Evolutionary conservation across 1,140 invertebrate genomes (phyloP), one percentile per base, ranked within the genome.

Genomic region (Lethrus apterus): DNA sequence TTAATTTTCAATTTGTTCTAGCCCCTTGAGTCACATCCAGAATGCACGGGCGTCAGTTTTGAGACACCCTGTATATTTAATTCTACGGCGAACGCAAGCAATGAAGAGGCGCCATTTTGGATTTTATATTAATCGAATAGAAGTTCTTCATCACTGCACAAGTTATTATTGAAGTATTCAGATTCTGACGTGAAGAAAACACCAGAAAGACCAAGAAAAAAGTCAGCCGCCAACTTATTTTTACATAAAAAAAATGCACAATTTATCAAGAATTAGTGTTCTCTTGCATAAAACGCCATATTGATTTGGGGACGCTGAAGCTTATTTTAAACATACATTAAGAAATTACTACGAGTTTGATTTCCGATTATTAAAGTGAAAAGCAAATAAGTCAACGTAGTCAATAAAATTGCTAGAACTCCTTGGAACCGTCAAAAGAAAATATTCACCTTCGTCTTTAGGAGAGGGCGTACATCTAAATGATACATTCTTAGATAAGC

Each of bases 271-370:
- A 20, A 38, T 7, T 50, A 21, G 23, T 23, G 18, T 17, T 1
- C 15, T 45, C 1, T 38, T 50, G 9, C 30, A 30, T 8, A 40
- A 38, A 35, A n/a, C 34, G 3, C 18, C 34, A 9, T 30, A 35
- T 11, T 34, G 41, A 10, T 14, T 30, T 11, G 48, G 43, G 11
- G 43, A 44, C 29, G 34, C 48, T 2, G 48, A 50, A 11, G 19
- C 26, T 9, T 26, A 38, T 33, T 50, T 51, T 13, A 44, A 23
- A 19, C 32, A 51, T 13, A 32, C 38, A 13, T 42, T 51, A 11
- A 36, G 44, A 15, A 51, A 51, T 32, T 46, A 46, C 21, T 17
- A 42, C 29, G 36, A 46, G 10, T 34, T 46, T 35, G 26, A 35
- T 4, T 10, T 29, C 14, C 15, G 8, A 17, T 3, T 3, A 3